These are phyloP conservation scores for Operophtera brumata DNA, from an alignment of 2,888 invertebrate genomes.

Conservation along the genomic window DNA sequence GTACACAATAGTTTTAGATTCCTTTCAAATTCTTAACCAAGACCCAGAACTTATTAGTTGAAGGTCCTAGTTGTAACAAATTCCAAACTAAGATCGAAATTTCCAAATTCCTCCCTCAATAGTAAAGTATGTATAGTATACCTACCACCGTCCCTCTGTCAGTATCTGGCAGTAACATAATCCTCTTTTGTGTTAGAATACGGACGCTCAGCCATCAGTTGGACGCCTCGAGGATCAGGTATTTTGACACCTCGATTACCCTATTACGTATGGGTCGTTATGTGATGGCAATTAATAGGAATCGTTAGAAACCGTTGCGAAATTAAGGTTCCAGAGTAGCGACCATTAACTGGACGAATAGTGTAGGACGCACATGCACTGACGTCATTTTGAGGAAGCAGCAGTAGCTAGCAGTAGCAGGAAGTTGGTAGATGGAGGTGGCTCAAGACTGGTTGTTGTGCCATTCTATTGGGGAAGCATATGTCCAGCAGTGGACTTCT, in stretches of 20 bases:
- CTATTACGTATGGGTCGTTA: conserved; percentile 35
- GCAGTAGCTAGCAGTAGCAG: too few relatives aligned
- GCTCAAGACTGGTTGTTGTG: too few relatives aligned
- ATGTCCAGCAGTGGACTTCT: too few relatives aligned
- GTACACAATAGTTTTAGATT: not conserved
- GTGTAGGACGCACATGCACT: too few relatives aligned
- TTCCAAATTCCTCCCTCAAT: conserved; percentile 6
- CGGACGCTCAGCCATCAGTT: conserved; percentile 36
- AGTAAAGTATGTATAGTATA: not conserved
- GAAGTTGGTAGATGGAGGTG: too few relatives aligned
- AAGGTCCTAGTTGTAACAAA: not conserved
- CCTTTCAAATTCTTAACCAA: not conserved
- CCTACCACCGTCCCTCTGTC: conserved; percentile 19
- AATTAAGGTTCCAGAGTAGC: too few relatives aligned
- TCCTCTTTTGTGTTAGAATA: conserved; percentile 43
- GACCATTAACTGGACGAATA: too few relatives aligned
- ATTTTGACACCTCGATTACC: conserved; percentile 47
- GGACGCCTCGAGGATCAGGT: conserved; percentile 42
- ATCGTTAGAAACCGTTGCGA: not conserved
- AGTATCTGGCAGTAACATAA: conserved; percentile 44
- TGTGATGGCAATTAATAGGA: conserved; percentile 26
- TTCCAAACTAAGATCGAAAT: conserved; percentile 7
- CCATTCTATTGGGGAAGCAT: too few relatives aligned
- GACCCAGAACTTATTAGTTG: not conserved
- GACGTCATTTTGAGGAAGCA: too few relatives aligned